Base-by-base conservation (phyloP, 2,888 invertebrate genomes). In the Euproctis similis region DNA sequence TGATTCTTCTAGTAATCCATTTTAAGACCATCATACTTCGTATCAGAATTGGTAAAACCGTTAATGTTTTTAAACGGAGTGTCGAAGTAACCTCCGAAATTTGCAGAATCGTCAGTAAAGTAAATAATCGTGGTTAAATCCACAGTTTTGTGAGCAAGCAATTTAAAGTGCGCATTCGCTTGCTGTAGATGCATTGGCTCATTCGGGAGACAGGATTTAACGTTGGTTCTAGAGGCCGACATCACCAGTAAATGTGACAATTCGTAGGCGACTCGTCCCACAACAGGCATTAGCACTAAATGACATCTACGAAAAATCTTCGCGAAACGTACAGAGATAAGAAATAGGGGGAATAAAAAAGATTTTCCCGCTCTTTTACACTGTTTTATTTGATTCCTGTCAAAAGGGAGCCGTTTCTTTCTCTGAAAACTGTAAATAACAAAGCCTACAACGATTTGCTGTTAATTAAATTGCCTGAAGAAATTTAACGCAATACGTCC, bases 141-240 rank as follows among this genome's bases (percentile, higher is more conserved):
- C 53, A 46, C 62, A 60, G 59, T 66, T 70, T 53, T 59, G 57
- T 64, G 64, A 62, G 51, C 47, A 53, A 58, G 62, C 62, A 72
- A 74, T 74, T 75, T 70, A 66, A 67, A 59, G 50, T 58, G 49
- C 59, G 62, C 59, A 61, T 64, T 61, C 61, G 65, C 71, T 73
- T 68, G 71, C 74, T 80, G 77, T 76, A 80, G 76, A 80, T 81
- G 78, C 80, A 81, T 81, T 80, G 77, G 73, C 69, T 80, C 73
- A 75, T 77, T 77, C 71, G 59, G 63, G 72, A 70, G 63, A 66
- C 59, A 65, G 70, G 77, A 74, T 77, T 81, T 77, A 74, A 70
- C 72, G 70, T 63, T 57, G 54, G 57, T 59, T 64, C 53, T 49
- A 59, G 62, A 70, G 66, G 62, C 62, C 62, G 56, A 53, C 61